These are phyloP conservation scores for Athalia cordata DNA, from an alignment of 2,888 invertebrate species.

Conservation along the genomic window DNA sequence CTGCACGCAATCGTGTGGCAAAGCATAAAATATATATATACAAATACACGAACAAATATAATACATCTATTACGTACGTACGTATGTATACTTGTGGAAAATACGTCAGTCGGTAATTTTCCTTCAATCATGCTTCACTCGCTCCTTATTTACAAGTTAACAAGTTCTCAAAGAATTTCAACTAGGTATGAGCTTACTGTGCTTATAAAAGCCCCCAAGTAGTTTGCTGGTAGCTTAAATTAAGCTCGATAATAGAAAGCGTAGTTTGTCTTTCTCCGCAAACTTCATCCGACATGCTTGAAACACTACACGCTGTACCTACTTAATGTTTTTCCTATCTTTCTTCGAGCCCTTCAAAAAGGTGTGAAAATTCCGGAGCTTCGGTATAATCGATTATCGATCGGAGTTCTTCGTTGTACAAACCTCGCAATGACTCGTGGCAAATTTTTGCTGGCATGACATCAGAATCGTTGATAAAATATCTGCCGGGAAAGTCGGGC, in stretches of 20 bases:
- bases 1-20: conserved; percentile 17
- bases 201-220: conserved; percentile 13
- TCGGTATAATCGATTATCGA: background rate
- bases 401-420: background rate
- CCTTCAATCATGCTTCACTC: conserved; percentile 4
- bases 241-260: conserved; percentile 32
- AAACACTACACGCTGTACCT: background rate
- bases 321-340: background rate
- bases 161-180: conserved; percentile 40
- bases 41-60: too few relatives aligned
- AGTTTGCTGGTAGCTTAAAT: conserved; percentile 16
- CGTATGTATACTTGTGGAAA: background rate
- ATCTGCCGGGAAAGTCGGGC: background rate
- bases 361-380: conserved; percentile 2
- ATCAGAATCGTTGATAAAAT: conserved; percentile 7
- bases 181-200: background rate
- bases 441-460: background rate
- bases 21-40: background rate
- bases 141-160: conserved; percentile 40
- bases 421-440: background rate
- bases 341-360: background rate
- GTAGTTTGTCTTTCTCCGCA: conserved; percentile 15
- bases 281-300: background rate
- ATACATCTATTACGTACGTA: background rate
- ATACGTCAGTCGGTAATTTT: conserved; percentile 11